phyloP scores from a whole-genome alignment of 2,797 vertebrate species.

The Varecia variegata region DNA sequence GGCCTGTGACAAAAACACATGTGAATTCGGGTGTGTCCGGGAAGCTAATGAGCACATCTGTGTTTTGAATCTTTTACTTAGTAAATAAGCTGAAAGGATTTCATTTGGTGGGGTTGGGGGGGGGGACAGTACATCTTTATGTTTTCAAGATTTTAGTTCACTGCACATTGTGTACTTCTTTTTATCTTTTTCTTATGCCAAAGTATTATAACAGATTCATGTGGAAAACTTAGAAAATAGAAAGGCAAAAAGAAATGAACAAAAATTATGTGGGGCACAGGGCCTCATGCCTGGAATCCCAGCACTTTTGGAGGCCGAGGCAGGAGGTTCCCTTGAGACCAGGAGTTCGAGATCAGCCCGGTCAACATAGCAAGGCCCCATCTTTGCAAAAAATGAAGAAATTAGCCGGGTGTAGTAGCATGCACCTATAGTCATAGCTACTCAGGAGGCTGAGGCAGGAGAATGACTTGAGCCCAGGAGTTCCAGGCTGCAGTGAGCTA shows the following conservation, averaged over 20 bases:
- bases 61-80: conserved; percentile 64
- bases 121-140: neutral
- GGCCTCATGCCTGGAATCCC: neutral
- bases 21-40: conserved; percentile 59
- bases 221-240: conserved; percentile 25
- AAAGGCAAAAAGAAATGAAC: conserved; percentile 19
- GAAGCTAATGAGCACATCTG: conserved; percentile 64
- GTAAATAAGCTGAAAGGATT: conserved; percentile 66
- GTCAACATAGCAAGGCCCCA: neutral
- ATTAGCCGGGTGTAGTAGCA: neutral
- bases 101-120: neutral
- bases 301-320: neutral
- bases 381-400: neutral
- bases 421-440: neutral
- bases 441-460: neutral
- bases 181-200: conserved; percentile 28
- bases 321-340: neutral
- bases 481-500: neutral
- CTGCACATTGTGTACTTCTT: conserved; percentile 23
- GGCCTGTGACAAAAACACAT: conserved; percentile 18
- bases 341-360: neutral
- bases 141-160: conserved; percentile 57
- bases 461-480: neutral
- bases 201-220: neutral
- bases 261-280: neutral